Base-by-base conservation (phyloP, 2,888 invertebrate species). In the Drosophila paracracens region DNA sequence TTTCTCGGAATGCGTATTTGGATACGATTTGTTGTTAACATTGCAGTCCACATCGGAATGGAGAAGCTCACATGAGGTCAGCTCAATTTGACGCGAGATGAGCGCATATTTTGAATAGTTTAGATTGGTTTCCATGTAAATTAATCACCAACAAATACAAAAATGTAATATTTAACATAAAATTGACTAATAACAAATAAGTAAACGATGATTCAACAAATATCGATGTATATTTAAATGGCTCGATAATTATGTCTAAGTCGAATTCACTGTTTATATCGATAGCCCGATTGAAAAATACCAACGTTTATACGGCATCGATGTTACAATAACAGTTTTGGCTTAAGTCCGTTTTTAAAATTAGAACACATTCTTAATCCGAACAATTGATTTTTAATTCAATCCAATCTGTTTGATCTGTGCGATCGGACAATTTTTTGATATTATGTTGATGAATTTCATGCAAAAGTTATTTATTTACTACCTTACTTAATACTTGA, bases 101-200 rank as follows among this genome's bases (percentile, higher is more conserved):
- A 89, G 69, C 53, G 90, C 90, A 82, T 79, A 89, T 80, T 88
- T 88, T 16, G 73, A 69, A 59, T 66, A 51, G 38, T 62, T 62
- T 16, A 35, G 10, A 54, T 63, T 64, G 29, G 43, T 68, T 64
- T 82, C 82, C 82, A 82, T 82, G 36, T 53, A 76, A 79, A 54
- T 60, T 25, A 64, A 74, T 35, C 27, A 58, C 43, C 46, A 75
- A 63, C 51, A 67, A 53, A 68, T 25, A 53, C 27, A 60, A 76
- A 76, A 13, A 70, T 52, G 25, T 38, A 56, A 59, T 64, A 64
- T 50, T 59, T 31, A 79, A 79, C 66, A 79, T 21, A 80, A 78
- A 71, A 54, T 51, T 56, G 52, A 67, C 72, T 58, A 80, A 75
- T 75, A 79, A 79, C 62, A 79, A 70, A 62, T 35, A 78, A 73